A percentile compares a stretch with the other conserved stretches of the same genome.
phyloP scores from a whole-genome alignment of 2,797 vertebrate species.

The Syndactyla subalaris region DNA sequence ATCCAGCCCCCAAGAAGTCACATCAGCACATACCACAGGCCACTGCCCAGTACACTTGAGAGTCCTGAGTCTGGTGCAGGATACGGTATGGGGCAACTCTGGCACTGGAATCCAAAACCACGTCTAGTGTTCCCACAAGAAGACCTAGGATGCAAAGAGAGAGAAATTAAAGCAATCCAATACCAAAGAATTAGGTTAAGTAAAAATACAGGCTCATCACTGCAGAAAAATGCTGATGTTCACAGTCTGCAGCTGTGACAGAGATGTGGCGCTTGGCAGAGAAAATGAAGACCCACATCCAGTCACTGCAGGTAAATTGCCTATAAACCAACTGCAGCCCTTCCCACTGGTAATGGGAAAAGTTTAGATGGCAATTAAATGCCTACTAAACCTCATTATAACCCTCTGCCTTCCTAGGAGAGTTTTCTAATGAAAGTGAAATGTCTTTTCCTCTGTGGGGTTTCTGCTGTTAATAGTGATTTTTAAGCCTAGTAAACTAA shows the following conservation, averaged over 20 bases:
- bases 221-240: neutral
- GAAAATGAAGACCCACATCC: neutral
- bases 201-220: neutral
- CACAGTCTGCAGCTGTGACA: neutral
- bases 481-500: neutral
- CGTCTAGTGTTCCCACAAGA: constrained; percentile 93
- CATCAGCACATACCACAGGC: constrained; percentile 86
- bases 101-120: constrained; percentile 96
- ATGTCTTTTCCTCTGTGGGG: neutral
- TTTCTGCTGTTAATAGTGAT: neutral
- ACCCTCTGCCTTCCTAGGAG: neutral
- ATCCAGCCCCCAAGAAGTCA: neutral
- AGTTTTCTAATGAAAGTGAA: neutral
- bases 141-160: constrained; percentile 75
- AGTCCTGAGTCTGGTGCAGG: constrained; percentile 93
- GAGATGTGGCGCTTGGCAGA: fast-evolving
- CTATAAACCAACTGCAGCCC: neutral
- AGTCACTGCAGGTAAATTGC: neutral
- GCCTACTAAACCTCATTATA: neutral
- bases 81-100: constrained; percentile 95
- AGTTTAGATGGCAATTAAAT: neutral
- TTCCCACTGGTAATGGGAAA: neutral
- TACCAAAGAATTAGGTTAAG: neutral
- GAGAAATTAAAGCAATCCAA: neutral
- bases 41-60: constrained; percentile 94